Evolutionary conservation across 1,140 invertebrate genomes (phyloP).

Genomic region (Conopomorpha cramerella): DNA sequence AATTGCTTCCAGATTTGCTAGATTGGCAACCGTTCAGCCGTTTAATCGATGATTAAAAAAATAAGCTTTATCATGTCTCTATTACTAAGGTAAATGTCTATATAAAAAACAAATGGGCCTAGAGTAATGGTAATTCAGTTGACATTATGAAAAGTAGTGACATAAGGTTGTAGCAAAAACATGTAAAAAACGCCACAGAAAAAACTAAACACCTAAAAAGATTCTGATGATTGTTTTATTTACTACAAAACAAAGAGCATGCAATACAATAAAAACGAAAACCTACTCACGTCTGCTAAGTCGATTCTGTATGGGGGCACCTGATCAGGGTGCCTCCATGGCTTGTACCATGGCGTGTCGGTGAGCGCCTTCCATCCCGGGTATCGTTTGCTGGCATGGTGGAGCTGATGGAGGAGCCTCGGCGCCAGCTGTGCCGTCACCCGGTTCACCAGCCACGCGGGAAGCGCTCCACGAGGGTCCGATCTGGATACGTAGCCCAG

Average conservation of each 20-base stretch:
- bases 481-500: conserved; percentile 86
- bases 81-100: no score
- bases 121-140: no score
- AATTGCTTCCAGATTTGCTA: no score
- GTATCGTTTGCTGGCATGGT: conserved; percentile 80
- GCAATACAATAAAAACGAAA: background rate
- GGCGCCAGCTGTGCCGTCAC: conserved; percentile 86
- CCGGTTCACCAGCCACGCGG: conserved; percentile 88
- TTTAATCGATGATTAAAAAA: no score
- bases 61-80: no score
- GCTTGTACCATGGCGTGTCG: conserved; percentile 77
- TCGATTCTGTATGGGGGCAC: conserved; percentile 62
- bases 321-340: conserved; percentile 87
- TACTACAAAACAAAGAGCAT: no score
- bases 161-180: no score
- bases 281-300: background rate
- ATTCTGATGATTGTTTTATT: background rate
- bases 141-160: no score
- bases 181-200: no score
- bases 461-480: conserved; percentile 86
- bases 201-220: no score
- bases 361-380: conserved; percentile 75
- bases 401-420: conserved; percentile 79
- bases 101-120: no score
- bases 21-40: no score